Conservation (phyloP, 1,140 invertebrate genomes). For the Dreissena polymorpha region DNA sequence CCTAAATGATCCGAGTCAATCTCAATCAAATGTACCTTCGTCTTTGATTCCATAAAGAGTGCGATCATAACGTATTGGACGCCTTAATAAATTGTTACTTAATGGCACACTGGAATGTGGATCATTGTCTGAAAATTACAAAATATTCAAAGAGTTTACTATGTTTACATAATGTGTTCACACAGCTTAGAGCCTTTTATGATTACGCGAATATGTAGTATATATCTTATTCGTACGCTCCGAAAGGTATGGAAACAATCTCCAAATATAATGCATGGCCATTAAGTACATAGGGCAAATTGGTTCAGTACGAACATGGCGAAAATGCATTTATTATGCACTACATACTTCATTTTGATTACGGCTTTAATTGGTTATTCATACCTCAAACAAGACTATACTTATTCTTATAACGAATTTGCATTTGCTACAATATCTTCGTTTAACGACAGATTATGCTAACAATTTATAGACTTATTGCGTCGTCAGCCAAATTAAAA, state of each 20-base stretch:
- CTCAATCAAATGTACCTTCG: too few species aligned
- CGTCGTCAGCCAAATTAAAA: slow-evolving; percentile 8
- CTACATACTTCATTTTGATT: slow-evolving; percentile 69
- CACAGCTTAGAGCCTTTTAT: slow-evolving; percentile 57
- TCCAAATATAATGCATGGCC: slow-evolving; percentile 30
- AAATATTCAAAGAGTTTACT: slow-evolving; percentile 62
- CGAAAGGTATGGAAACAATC: slow-evolving; percentile 11
- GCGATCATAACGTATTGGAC: slow-evolving; percentile 55
- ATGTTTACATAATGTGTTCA: slow-evolving; percentile 61
- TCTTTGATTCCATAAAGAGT: slow-evolving; percentile 57
- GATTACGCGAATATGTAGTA: slow-evolving; percentile 61
- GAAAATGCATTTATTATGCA: slow-evolving; percentile 65
- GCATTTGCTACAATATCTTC: slow-evolving; percentile 78
- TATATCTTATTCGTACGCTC: slow-evolving; percentile 48
- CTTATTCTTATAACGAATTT: neutral
- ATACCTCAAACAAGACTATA: slow-evolving; percentile 22
- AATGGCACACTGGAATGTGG: slow-evolving; percentile 6
- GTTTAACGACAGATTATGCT: slow-evolving; percentile 89
- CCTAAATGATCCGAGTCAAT: too few species aligned
- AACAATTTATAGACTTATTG: slow-evolving; percentile 68
- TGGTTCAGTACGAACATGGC: slow-evolving; percentile 58
- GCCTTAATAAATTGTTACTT: slow-evolving; percentile 53
- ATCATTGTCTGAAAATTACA: slow-evolving; percentile 41
- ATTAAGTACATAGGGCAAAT: slow-evolving; percentile 8
- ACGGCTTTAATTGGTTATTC: slow-evolving; percentile 69